Evolutionary conservation across 2,888 invertebrate genomes (phyloP).

Genomic region (Auanema sp.): DNA sequence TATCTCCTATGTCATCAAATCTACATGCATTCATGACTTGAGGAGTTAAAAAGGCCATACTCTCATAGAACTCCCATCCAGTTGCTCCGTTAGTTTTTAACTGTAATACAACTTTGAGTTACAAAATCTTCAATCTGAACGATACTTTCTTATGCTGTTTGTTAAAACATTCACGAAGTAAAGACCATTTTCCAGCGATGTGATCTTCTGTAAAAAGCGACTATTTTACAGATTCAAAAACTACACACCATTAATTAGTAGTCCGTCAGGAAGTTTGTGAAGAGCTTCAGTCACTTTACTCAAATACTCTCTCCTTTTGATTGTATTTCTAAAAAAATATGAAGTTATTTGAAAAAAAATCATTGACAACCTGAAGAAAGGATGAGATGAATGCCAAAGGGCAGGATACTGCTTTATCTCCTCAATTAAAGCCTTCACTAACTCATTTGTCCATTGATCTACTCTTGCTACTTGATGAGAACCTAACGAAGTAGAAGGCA

Average conservation of each 20-base stretch:
- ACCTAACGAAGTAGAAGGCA: neutral
- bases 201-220: neutral
- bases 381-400: constrained; percentile 3
- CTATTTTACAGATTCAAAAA: no score
- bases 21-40: constrained; percentile 4
- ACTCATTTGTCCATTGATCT: constrained; percentile 5
- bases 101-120: neutral
- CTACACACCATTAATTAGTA: constrained; percentile 5
- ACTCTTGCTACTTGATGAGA: constrained; percentile 1
- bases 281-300: neutral
- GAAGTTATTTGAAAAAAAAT: neutral
- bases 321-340: neutral
- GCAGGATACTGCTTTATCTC: constrained; percentile 12
- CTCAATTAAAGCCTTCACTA: constrained; percentile 8
- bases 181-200: neutral
- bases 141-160: neutral
- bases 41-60: neutral
- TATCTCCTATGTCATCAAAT: constrained; percentile 1
- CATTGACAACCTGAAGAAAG: neutral
- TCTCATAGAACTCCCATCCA: neutral
- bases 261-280: constrained; percentile 1
- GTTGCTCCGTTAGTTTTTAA: neutral
- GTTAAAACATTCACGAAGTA: neutral
- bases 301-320: neutral
- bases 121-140: constrained; percentile 1